Evolutionary conservation across 2,888 invertebrate genomes (phyloP), one percentile per base, ranked within the genome.

Genomic region (Acronicta alni): DNA sequence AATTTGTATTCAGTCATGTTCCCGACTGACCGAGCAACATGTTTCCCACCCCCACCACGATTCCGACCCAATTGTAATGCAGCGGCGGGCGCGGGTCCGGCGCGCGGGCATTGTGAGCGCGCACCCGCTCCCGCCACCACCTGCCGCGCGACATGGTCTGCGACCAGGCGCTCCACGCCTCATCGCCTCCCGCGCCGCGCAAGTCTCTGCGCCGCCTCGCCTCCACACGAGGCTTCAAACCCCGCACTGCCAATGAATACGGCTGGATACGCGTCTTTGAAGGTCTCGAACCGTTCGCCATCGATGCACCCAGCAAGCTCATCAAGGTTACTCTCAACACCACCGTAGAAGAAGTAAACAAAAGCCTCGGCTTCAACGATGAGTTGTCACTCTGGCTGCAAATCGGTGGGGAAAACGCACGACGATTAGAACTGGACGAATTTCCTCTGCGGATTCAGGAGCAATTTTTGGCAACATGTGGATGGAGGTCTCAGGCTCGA

Each of bases 241-340:
- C 89, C 20, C 87, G 84, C 32, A 53, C 83, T 7, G 58, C 79
- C 15, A 86, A 86, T 76, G 85, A 89, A 32, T 93, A 94, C 70
- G 96, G 96, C 58, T 96, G 96, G 96, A 95, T 96, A 65, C 91
- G 96, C 47, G 94, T 96, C 62, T 95, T 95, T 80, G 95, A 95
- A 64, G 96, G 95, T 58, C 93, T 93, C 30, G 90, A 93, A 70
- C 94, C 92, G 35, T 94, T 90, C 80, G 89, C 90, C 45, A 76
- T 89, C 17, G 91, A 95, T 73, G 93, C 95, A 60, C 95, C 95
- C 16, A 95, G 94, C 76, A 93, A 93, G 79, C 88, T 94, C 54
- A 94, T 96, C 68, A 95, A 95, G 79, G 94, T 96, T 67, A 94
- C 95, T 57, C 90, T 95, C 47, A 95, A 95, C 75, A 92, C 94